These are phyloP conservation scores for Lonchura striata DNA, from an alignment of 2,113 vertebrate genomes.

Conservation along the genomic window DNA sequence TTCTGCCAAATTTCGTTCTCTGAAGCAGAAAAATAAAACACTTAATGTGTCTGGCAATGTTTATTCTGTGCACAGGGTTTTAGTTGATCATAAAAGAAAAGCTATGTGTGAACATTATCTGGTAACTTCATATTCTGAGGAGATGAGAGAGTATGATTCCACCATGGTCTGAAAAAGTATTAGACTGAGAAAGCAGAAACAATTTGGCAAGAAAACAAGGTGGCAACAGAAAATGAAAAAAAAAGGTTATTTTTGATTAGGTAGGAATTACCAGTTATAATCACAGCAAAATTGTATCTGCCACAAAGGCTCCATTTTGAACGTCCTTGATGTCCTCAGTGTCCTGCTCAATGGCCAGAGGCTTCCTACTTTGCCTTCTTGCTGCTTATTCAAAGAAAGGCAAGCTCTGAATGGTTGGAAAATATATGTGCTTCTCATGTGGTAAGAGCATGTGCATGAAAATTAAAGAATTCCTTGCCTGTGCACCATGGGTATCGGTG, in stretches of 20 bases:
- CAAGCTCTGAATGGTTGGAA: not conserved
- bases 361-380: conserved; percentile 21
- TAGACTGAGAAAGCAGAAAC: not conserved
- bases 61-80: conserved; percentile 46
- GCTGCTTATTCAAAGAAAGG: not conserved
- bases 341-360: not conserved
- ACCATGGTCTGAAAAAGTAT: not conserved
- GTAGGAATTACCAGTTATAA: not conserved
- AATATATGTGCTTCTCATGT: not conserved
- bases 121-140: conserved; percentile 24
- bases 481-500: not conserved
- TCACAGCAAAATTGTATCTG: not conserved
- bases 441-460: not conserved
- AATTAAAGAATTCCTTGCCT: not conserved
- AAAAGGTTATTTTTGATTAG: not conserved
- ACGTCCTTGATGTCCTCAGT: not conserved
- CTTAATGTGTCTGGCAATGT: conserved; percentile 53
- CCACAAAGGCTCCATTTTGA: not conserved
- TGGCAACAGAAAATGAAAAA: not conserved
- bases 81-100: conserved; percentile 50
- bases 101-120: conserved; percentile 36
- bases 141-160: not conserved
- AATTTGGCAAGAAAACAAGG: conserved; percentile 14
- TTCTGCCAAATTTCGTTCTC: conserved; percentile 55
- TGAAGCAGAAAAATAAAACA: conserved; percentile 53